These are phyloP conservation scores for Phataginus tetradactyla DNA, from an alignment of 2,797 vertebrate species.

Conservation along the genomic window DNA sequence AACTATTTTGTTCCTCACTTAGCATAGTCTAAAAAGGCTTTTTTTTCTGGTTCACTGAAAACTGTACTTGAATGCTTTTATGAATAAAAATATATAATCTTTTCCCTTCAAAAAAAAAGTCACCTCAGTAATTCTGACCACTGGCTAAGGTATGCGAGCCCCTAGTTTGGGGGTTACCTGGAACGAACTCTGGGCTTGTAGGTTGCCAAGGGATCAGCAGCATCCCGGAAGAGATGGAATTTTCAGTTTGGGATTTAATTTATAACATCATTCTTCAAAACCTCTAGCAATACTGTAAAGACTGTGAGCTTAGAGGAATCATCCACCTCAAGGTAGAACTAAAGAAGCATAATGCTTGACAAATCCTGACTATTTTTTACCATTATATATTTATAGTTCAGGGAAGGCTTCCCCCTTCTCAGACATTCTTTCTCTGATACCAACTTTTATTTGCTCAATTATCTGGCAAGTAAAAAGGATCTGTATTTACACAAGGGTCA, in stretches of 20 bases:
- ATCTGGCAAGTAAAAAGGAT: background rate
- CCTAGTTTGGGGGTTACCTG: background rate
- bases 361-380: background rate
- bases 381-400: background rate
- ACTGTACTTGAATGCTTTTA: background rate
- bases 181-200: background rate
- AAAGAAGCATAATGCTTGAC: conserved; percentile 13
- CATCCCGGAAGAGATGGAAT: background rate
- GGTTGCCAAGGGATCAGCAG: background rate
- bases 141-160: background rate
- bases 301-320: background rate
- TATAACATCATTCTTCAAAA: background rate
- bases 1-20: background rate
- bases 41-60: conserved; percentile 30
- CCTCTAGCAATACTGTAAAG: background rate
- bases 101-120: background rate
- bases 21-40: background rate
- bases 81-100: conserved; percentile 24
- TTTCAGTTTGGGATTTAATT: background rate
- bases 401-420: background rate
- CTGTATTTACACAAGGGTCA: background rate
- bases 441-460: background rate
- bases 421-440: background rate
- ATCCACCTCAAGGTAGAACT: background rate
- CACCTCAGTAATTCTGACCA: background rate